These are phyloP conservation scores for Platanista minor DNA, from an alignment of 2,113 vertebrate species.

Conservation along the genomic window DNA sequence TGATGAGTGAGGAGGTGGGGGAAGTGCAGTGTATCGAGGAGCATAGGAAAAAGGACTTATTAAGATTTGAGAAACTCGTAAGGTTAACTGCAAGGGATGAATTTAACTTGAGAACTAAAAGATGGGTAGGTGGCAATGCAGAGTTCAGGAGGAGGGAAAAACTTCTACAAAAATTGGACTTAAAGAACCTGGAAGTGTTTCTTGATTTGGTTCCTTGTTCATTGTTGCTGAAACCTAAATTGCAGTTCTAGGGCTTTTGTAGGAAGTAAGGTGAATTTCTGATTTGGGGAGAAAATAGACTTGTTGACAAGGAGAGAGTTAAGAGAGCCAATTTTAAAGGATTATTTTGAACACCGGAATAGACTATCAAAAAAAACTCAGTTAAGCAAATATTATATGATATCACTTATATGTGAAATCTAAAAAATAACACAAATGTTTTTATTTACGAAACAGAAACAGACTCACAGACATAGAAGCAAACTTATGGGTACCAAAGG, in stretches of 20 bases:
- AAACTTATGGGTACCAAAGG: background rate
- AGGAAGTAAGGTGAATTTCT: background rate
- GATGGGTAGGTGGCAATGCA: background rate
- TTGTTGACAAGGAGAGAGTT: background rate
- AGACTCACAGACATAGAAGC: background rate
- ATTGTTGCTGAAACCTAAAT: background rate
- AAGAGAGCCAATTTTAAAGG: background rate
- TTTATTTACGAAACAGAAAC: background rate
- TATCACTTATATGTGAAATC: background rate
- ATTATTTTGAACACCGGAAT: background rate
- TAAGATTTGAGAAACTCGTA: background rate
- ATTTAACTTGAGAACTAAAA: background rate
- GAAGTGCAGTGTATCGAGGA: background rate
- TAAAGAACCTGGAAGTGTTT: background rate
- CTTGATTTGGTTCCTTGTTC: constrained; percentile 4
- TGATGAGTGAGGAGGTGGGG: background rate
- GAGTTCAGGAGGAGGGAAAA: background rate
- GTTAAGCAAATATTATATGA: background rate
- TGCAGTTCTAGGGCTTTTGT: background rate
- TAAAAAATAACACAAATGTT: background rate
- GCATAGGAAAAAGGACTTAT: background rate
- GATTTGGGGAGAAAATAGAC: constrained; percentile 1
- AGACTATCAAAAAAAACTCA: background rate
- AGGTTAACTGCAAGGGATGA: background rate
- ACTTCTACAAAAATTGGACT: background rate